These are phyloP conservation scores for Trichonephila clavata DNA, from an alignment of 1,140 invertebrate species.

Conservation along the genomic window DNA sequence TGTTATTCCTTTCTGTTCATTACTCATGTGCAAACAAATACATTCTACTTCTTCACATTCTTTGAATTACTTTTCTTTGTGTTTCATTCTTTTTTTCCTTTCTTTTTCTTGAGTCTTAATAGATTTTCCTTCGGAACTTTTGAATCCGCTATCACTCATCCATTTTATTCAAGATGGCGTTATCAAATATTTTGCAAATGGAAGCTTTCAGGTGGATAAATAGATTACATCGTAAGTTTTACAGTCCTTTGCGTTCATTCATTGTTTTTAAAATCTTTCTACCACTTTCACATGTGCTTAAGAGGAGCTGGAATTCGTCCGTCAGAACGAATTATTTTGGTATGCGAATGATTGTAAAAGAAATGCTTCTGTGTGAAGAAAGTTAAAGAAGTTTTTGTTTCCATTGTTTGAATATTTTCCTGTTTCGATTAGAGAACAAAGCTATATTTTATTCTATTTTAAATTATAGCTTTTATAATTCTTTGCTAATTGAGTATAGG, in stretches of 20 bases:
- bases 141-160: background rate
- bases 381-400: background rate
- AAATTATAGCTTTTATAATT: too few species aligned
- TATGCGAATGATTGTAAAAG: background rate
- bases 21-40: too few species aligned
- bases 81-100: too few species aligned
- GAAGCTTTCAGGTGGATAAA: background rate
- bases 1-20: too few species aligned
- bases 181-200: background rate
- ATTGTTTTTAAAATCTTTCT: background rate
- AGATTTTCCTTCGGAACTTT: too few species aligned
- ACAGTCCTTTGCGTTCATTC: background rate
- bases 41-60: too few species aligned
- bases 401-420: background rate
- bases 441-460: too few species aligned
- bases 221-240: background rate
- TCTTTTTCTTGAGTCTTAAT: too few species aligned
- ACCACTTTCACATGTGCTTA: background rate
- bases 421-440: background rate
- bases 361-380: background rate
- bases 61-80: too few species aligned
- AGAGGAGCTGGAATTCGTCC: background rate
- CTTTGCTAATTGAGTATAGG: too few species aligned
- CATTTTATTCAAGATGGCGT: conserved; percentile 5
- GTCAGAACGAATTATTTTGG: background rate